Base-by-base conservation (phyloP, 2,797 vertebrate species). In the Urophycis tenuis region DNA sequence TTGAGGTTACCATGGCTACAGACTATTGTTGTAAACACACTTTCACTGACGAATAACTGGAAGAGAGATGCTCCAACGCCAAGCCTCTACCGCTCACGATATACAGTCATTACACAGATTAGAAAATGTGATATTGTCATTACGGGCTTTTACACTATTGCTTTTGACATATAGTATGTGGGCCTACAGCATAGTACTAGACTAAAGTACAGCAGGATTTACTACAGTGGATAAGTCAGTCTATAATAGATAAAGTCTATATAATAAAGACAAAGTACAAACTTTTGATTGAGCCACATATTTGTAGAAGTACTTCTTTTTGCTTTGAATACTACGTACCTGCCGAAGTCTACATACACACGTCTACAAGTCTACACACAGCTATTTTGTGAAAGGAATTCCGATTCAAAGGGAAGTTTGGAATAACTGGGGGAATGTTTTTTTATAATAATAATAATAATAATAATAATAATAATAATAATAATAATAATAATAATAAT, bases 11-110 rank as follows among this genome's bases (percentile, higher is more conserved):
- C 81, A 75, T 80, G 82, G 29, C 82, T 12, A 88, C 80, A 0
- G 22, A 2, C 22, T 39, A 81, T 90, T 89, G 87, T 78, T 35
- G 73, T 70, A 79, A 74, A 87, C 88, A 84, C 14, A 45, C 19
- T 4, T 69, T 49, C 73, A 22, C 39, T 74, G 73, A 8, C 1
- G n/a, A 8, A 45, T 2, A 78, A 75, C 70, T 5, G 9, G 75
- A 74, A 1, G 9, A n/a, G n/a, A 14, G 29, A 14, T 6, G 64
- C 17, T 78, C n/a, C 34, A 33, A 0, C n/a, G 17, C 25, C 12
- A n/a, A 2, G n/a, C 33, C 25, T 19, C 15, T 5, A 14, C 29
- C 14, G 30, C 10, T 70, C 67, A n/a, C n/a, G n/a, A 2, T 60
- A 25, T 60, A 8, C 41, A 45, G n/a, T n/a, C 8, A 17, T 45